phyloP scores from a whole-genome alignment of 2,797 vertebrate genomes.

The Prunella strophiata region DNA sequence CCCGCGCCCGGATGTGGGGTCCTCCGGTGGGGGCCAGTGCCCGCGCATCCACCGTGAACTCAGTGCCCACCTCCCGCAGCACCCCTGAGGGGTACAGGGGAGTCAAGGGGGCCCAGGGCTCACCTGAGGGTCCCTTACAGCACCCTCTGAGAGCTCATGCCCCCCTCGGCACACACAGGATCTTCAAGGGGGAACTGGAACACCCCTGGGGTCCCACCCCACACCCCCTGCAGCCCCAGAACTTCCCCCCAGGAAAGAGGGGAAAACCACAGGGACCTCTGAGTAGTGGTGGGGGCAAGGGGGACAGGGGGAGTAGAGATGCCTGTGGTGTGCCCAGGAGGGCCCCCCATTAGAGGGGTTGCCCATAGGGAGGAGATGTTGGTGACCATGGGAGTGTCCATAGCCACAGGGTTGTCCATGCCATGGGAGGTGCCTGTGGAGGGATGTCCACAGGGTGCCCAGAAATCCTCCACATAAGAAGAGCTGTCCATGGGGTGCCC shows the following conservation, averaged over 20 bases:
- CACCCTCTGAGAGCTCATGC: neutral
- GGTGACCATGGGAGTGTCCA: neutral
- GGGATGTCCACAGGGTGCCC: neutral
- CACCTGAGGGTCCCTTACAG: neutral
- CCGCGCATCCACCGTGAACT: conserved; percentile 87
- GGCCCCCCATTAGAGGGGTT: neutral
- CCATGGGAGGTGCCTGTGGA: neutral
- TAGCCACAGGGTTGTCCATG: neutral
- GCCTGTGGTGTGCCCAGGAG: neutral
- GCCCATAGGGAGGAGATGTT: neutral
- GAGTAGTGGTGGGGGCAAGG: neutral
- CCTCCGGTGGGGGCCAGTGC: conserved; percentile 79
- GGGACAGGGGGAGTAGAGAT: neutral
- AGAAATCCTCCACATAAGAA: no score
- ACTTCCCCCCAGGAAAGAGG: neutral
- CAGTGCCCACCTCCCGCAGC: conserved; percentile 90
- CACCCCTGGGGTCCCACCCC: neutral
- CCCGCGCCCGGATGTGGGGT: conserved; percentile 80
- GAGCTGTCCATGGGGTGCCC: neutral
- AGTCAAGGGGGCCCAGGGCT: neutral
- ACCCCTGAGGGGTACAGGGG: conserved; percentile 79
- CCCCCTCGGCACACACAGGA: rapidly evolving
- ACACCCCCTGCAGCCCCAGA: neutral
- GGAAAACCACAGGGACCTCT: neutral
- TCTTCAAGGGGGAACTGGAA: neutral